Evolutionary conservation across 1,140 invertebrate species (phyloP).

Genomic region (Drosophila seguyi): DNA sequence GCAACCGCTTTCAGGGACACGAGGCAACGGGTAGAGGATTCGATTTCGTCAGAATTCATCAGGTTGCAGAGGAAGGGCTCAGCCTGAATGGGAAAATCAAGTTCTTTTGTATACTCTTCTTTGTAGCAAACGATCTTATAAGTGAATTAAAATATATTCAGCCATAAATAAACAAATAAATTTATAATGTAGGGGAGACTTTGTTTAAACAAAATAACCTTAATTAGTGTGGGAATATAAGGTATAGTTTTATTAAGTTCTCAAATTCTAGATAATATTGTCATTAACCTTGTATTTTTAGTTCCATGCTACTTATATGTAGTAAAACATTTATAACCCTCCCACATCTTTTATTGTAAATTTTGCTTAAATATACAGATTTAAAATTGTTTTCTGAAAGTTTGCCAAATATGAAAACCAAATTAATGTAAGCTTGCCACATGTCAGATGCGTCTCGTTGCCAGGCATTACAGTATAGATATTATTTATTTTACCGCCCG

Average conservation of each 20-base stretch:
- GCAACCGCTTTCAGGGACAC: conserved; percentile 14
- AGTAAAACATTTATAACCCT: conserved; percentile 23
- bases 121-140: not conserved
- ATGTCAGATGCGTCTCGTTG: conserved; percentile 32
- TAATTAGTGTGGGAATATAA: not conserved
- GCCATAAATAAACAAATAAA: not conserved
- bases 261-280: not conserved
- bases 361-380: conserved; percentile 14
- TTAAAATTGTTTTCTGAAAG: conserved; percentile 38
- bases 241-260: not conserved
- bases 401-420: conserved; percentile 48
- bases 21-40: conserved; percentile 20
- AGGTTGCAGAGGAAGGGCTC: conserved; percentile 7
- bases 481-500: conserved; percentile 5
- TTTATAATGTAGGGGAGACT: not conserved
- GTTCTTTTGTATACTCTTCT: not conserved
- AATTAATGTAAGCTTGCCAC: conserved; percentile 27
- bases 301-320: too few relatives aligned
- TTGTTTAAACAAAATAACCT: not conserved
- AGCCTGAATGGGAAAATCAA: conserved; percentile 3
- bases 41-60: conserved; percentile 21
- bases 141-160: not conserved
- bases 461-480: conserved; percentile 27
- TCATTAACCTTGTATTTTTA: not conserved
- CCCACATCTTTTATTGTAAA: not conserved